These are phyloP conservation scores for Prietella phreatophila DNA, from an alignment of 2,113 vertebrate genomes.

Conservation along the genomic window DNA sequence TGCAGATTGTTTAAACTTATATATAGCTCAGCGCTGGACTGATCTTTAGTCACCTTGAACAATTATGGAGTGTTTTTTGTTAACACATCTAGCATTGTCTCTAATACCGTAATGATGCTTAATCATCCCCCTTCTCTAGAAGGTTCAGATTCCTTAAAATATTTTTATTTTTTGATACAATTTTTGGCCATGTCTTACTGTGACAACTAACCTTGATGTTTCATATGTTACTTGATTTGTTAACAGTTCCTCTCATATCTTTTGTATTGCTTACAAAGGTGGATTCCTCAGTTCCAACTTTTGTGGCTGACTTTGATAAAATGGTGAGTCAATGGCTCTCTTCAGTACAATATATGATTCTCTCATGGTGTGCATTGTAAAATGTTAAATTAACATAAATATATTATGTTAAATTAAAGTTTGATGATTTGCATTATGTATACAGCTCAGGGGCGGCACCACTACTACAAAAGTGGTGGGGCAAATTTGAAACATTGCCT, in stretches of 20 bases:
- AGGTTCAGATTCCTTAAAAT: conserved; percentile 21
- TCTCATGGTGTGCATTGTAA: background rate
- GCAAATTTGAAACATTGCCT: no score
- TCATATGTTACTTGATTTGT: background rate
- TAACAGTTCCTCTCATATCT: conserved; percentile 31
- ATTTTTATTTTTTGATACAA: background rate
- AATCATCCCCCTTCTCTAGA: conserved; percentile 42
- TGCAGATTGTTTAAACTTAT: background rate
- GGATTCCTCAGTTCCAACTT: conserved; percentile 74
- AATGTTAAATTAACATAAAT: background rate
- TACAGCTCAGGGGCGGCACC: no score
- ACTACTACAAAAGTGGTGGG: no score
- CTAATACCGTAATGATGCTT: background rate
- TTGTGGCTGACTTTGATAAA: conserved; percentile 75
- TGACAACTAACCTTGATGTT: conserved; percentile 18
- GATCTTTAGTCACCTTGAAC: background rate
- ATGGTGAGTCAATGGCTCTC: conserved; percentile 76
- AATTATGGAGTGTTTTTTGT: background rate
- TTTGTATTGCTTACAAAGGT: conserved; percentile 54
- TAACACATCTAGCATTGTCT: conserved; percentile 2
- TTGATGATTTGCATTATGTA: background rate
- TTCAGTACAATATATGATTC: conserved; percentile 42
- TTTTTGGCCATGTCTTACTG: background rate
- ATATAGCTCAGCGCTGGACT: background rate
- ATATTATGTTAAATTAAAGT: background rate